Evolutionary conservation across 1,140 invertebrate species (phyloP).

Genomic region (Sitobion miscanthi): DNA sequence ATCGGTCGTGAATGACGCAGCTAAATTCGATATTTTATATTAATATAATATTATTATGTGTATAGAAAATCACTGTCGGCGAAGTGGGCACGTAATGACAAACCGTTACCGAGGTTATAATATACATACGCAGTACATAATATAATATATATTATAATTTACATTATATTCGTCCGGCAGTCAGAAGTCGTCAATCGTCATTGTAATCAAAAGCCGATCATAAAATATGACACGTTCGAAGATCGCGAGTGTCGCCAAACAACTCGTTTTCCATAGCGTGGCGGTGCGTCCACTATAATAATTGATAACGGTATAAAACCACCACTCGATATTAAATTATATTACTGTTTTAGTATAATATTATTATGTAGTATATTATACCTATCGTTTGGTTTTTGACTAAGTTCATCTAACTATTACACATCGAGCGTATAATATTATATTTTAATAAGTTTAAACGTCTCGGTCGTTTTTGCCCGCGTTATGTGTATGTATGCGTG

Average conservation of each 20-base stretch:
- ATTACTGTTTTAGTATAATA: neutral
- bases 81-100: neutral
- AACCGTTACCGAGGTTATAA: neutral
- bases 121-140: no score
- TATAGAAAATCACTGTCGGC: neutral
- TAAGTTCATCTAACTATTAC: neutral
- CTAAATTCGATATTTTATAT: neutral
- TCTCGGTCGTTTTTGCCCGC: neutral
- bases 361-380: no score
- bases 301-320: no score
- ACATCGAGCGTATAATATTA: neutral
- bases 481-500: neutral
- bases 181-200: neutral
- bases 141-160: neutral
- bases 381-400: neutral
- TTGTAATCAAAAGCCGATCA: conserved; percentile 16
- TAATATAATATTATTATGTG: neutral
- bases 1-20: neutral
- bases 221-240: neutral
- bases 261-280: neutral
- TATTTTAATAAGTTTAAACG: neutral
- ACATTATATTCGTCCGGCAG: neutral
- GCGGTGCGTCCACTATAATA: neutral
- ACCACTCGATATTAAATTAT: neutral
- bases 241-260: neutral